phyloP scores from a whole-genome alignment of 2,797 vertebrate genomes.

The Amblyraja radiata region DNA sequence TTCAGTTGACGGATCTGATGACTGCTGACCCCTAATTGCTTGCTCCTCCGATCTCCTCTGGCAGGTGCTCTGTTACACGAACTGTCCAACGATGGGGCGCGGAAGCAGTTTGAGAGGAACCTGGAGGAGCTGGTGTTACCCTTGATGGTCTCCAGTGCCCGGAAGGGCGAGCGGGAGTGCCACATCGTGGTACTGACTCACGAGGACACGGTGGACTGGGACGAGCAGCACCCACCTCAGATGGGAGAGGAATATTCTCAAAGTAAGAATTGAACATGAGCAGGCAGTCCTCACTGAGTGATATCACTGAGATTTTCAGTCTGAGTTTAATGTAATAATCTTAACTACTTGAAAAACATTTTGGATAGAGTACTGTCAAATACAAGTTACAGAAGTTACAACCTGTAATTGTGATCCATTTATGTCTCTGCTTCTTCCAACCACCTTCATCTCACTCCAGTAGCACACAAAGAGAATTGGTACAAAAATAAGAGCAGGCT shows the following conservation, averaged over 20 bases:
- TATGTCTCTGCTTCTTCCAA: neutral
- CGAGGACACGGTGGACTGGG: slow-evolving; percentile 71
- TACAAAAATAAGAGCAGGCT: too few species aligned
- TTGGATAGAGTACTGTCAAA: neutral
- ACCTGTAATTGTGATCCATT: neutral
- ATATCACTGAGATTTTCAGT: too few species aligned
- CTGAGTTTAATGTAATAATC: neutral
- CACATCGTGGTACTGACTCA: slow-evolving; percentile 69
- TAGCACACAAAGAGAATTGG: too few species aligned
- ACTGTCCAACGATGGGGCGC: slow-evolving; percentile 69
- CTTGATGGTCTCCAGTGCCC: slow-evolving; percentile 67
- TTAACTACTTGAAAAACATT: neutral
- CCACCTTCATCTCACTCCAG: too few species aligned
- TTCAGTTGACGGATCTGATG: neutral
- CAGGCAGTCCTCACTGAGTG: too few species aligned
- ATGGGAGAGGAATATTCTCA: slow-evolving; percentile 74
- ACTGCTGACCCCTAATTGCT: neutral
- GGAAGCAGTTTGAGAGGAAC: slow-evolving; percentile 66
- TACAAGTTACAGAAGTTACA: neutral
- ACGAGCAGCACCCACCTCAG: slow-evolving; percentile 67
- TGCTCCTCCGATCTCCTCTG: neutral
- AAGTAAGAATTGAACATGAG: slow-evolving; percentile 60
- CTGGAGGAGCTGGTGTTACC: slow-evolving; percentile 69
- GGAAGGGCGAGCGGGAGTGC: slow-evolving; percentile 67
- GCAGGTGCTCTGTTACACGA: slow-evolving; percentile 68